Conservation (phyloP, 2,797 vertebrate genomes). For the Anomalospiza imberbis region DNA sequence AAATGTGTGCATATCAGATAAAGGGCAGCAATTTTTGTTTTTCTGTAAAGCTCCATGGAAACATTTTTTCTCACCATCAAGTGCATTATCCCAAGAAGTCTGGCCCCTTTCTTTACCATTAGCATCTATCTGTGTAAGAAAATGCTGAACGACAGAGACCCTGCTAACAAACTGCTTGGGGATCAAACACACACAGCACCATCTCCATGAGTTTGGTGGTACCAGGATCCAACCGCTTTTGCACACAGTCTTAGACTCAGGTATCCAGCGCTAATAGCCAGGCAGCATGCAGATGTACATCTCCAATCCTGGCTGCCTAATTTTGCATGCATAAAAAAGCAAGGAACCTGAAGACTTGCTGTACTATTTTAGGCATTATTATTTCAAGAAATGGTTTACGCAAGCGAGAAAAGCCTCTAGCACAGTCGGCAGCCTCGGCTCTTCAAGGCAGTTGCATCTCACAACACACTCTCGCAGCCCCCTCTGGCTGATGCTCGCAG, state of each 20-base stretch:
- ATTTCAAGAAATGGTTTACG: constrained; percentile 63
- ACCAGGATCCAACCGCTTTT: not conserved
- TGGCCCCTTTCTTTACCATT: constrained; percentile 1
- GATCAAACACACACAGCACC: accelerated
- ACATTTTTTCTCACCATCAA: constrained; percentile 56
- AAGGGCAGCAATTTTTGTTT: constrained; percentile 65
- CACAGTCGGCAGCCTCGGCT: constrained; percentile 55
- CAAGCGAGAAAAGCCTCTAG: constrained; percentile 63
- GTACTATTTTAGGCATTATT: constrained; percentile 62
- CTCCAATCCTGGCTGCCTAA: not conserved
- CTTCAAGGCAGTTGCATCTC: not conserved
- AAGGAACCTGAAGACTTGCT: constrained; percentile 37
- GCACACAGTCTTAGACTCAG: not conserved
- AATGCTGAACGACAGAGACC: not conserved
- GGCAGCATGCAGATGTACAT: not conserved
- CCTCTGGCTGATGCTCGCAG: constrained; percentile 59
- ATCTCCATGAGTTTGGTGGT: not conserved
- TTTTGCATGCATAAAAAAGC: not conserved
- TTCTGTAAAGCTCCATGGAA: constrained; percentile 40
- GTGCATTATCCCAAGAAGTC: constrained; percentile 36
- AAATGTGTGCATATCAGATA: constrained; percentile 72
- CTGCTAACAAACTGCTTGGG: not conserved
- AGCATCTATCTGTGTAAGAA: not conserved
- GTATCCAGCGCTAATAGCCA: not conserved
- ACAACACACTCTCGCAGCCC: constrained; percentile 46